Evolutionary conservation across 2,113 vertebrate genomes (phyloP).

Genomic region (Mus pahari): DNA sequence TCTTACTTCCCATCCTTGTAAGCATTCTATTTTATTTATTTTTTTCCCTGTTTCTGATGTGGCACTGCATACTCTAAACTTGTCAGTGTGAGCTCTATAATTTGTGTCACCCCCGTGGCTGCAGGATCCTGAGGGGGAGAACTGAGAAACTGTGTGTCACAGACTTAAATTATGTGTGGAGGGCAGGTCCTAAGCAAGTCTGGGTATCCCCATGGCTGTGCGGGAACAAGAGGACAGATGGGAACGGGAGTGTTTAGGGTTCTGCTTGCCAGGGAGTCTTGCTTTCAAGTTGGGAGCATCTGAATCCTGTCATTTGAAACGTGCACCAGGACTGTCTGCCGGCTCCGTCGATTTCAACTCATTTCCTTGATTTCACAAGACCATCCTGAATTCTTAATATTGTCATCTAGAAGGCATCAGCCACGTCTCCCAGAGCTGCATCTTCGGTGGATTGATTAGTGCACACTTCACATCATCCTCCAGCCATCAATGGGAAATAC

Average conservation of each 20-base stretch:
- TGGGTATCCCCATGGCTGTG: background rate
- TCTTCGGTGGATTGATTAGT: conserved; percentile 81
- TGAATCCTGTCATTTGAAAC: background rate
- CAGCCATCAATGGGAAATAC: conserved; percentile 71
- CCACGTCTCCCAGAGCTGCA: conserved; percentile 74
- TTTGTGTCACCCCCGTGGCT: background rate
- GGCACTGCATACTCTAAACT: background rate
- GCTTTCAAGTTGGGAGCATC: conserved; percentile 49
- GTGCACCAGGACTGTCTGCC: conserved; percentile 45
- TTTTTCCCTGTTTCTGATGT: background rate
- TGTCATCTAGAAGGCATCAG: conserved; percentile 73
- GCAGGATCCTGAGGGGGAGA: background rate
- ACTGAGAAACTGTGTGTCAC: background rate
- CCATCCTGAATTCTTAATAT: conserved; percentile 83
- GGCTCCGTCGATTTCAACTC: conserved; percentile 54
- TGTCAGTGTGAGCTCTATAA: background rate
- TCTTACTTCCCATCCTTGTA: background rate
- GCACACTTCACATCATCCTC: conserved; percentile 66
- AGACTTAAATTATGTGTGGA: background rate
- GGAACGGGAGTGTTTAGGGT: background rate
- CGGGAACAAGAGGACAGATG: too few relatives aligned
- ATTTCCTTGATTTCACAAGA: conserved; percentile 75
- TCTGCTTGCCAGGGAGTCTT: background rate
- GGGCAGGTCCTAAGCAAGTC: background rate
- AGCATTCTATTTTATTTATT: too few relatives aligned